Base-by-base conservation (phyloP, 2,888 invertebrate genomes). In the Perithous albicinctus region DNA sequence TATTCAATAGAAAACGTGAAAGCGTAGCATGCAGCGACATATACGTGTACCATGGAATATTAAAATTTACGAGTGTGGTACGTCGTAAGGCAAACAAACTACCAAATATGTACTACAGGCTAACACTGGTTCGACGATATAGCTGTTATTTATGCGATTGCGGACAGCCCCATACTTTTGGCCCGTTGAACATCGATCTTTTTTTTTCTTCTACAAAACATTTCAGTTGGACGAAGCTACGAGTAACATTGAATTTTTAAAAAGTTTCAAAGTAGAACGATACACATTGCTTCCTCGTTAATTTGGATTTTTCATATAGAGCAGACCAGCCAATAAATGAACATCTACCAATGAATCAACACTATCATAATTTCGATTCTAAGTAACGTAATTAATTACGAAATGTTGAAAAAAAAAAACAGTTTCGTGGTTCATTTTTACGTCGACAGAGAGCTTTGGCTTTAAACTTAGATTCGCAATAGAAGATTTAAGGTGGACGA, bases 1-100 rank as follows among this genome's bases (percentile, higher is more conserved):
- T 74, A 79, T 79, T 79, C 79, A 79, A 69, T 74, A 54, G 32
- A 79, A 69, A 69, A 61, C n/a, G n/a, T n/a, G n/a, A n/a, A n/a
- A n/a, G n/a, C 74, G 61, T 63, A 32, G 18, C 43, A 23, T 43
- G 35, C 12, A 32, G 54, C 51, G 74, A 54, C 61, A 20, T 75
- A 54, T n/a, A n/a, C n/a, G n/a, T 43, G 67, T 43, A n/a, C 63
- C 66, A 26, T 63, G 32, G 54, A 35, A 63, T 35, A 74, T 79
- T 69, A 69, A 63, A 79, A 75, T 73, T 73, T 59, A 78, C 67
- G 69, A 20, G n/a, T n/a, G 61, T 75, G 23, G 51, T 38, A 35
- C 63, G 43, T 54, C 48, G 43, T 61, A 26, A 46, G 63, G 26
- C 51, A 46, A 79, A 61, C 51, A 73, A 79, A 73, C 46, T 8